phyloP scores from a whole-genome alignment of 2,888 invertebrate genomes.

The Kuschelorhynchus macadamiae region DNA sequence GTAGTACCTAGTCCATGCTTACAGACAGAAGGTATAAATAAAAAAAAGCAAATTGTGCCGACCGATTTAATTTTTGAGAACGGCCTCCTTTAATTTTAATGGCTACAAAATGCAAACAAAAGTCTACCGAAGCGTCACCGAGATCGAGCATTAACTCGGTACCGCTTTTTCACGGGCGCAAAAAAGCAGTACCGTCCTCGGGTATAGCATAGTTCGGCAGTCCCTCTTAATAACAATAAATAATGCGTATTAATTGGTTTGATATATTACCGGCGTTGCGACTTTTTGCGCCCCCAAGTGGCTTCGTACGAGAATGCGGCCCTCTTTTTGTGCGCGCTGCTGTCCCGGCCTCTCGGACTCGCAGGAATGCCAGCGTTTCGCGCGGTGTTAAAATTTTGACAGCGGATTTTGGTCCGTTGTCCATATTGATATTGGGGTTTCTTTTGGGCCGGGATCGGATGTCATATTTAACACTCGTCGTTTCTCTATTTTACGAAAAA shows the following conservation, averaged over 20 bases:
- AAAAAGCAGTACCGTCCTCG: slow-evolving; percentile 32
- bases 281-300: slow-evolving; percentile 37
- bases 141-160: slow-evolving; percentile 44
- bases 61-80: no score
- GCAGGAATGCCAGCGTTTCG: slow-evolving; percentile 30
- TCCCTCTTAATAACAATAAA: slow-evolving; percentile 65
- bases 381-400: slow-evolving; percentile 47
- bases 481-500: no score
- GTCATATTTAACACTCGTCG: no score
- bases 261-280: slow-evolving; percentile 65
- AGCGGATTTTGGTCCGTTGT: slow-evolving; percentile 30
- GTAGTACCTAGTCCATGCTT: no score
- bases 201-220: slow-evolving; percentile 63
- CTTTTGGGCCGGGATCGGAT: no score
- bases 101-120: slow-evolving; percentile 36
- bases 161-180: slow-evolving; percentile 32
- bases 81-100: no score
- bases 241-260: slow-evolving; percentile 69
- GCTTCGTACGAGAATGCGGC: slow-evolving; percentile 32
- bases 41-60: no score
- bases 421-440: slow-evolving; percentile 55
- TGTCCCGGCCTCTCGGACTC: no score
- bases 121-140: slow-evolving; percentile 29
- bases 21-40: no score
- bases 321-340: slow-evolving; percentile 32